These are phyloP conservation scores for Acrocephalus arundinaceus DNA, from an alignment of 2,113 vertebrate genomes.

Conservation along the genomic window DNA sequence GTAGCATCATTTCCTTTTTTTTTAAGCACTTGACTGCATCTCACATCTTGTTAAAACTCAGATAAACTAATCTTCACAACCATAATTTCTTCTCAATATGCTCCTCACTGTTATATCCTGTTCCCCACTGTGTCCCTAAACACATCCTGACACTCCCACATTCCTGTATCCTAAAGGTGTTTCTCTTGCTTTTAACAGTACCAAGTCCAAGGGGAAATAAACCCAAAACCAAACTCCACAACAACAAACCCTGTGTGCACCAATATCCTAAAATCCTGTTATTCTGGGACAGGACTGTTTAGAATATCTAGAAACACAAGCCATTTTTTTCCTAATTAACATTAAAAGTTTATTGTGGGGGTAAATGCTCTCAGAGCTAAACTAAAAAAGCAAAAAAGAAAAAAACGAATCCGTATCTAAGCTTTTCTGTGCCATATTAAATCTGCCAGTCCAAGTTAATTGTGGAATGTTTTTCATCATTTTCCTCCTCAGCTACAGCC, in stretches of 20 bases:
- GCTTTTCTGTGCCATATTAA: neutral
- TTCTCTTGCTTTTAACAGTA: neutral
- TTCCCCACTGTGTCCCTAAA: neutral
- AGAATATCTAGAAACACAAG: neutral
- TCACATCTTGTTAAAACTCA: neutral
- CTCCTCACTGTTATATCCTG: neutral
- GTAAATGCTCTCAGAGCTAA: neutral
- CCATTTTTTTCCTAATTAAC: neutral
- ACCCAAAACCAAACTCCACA: neutral
- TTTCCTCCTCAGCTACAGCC: neutral
- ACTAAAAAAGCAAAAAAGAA: neutral
- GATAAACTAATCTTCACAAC: neutral
- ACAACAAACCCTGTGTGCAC: no score
- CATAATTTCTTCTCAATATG: neutral
- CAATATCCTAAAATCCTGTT: neutral
- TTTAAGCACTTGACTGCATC: neutral
- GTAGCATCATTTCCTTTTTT: neutral
- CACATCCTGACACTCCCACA: neutral
- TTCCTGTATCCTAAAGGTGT: neutral
- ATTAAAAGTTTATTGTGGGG: neutral
- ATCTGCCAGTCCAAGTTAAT: neutral
- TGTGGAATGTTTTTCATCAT: slow-evolving; percentile 19
- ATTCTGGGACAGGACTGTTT: neutral
- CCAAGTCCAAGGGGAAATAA: neutral
- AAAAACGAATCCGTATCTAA: neutral